Evolutionary conservation across 2,797 vertebrate species (phyloP), one percentile per base, ranked within the genome.

Genomic region (Scleropages formosus): DNA sequence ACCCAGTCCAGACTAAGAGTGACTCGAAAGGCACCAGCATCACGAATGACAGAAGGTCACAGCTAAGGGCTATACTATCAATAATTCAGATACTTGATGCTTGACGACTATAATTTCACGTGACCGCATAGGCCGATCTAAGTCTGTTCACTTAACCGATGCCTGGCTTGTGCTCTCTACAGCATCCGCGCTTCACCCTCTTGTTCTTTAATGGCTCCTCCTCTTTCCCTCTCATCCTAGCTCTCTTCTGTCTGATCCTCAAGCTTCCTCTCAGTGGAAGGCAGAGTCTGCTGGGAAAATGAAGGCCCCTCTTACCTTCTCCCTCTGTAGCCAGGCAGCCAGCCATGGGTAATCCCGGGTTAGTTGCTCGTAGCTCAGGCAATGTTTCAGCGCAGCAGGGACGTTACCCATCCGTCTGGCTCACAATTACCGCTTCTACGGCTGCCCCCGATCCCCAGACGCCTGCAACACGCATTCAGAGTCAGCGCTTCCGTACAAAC

Each of bases 301-400:
- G 61, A 78, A 2, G 63, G 18, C 18, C 27, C 9, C n/a, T 56
- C 81, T 75, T 70, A 96, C 95, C 95, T 96, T 93, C 79, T 91
- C 90, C 58, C 92, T 84, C 78, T 86, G 91, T 82, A 90, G 83
- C 78, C 88, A 89, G 75, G 84, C 87, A 72, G 85, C 88, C 78
- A 92, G 89, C 93, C 94, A 93, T 46, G 92, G 92, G 79, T 94
- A 93, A 77, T 95, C 93, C 79, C 89, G 92, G 77, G 93, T 83
- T 77, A 96, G 90, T 81, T 94, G 93, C 83, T 94, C 93, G 83
- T 93, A 91, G 92, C 93, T 96, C 84, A 96, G 89, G 84, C 95
- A 97, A 80, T 95, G 95, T 88, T 98, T 97, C 86, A 95, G 91
- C 4, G 94, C 91, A 0, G 91, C 85, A 69, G 95, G 94, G 77